A percentile compares a stretch with the other conserved stretches of the same genome.
phyloP scores from a whole-genome alignment of 2,797 vertebrate species.

The Pseudomugil gertrudae region DNA sequence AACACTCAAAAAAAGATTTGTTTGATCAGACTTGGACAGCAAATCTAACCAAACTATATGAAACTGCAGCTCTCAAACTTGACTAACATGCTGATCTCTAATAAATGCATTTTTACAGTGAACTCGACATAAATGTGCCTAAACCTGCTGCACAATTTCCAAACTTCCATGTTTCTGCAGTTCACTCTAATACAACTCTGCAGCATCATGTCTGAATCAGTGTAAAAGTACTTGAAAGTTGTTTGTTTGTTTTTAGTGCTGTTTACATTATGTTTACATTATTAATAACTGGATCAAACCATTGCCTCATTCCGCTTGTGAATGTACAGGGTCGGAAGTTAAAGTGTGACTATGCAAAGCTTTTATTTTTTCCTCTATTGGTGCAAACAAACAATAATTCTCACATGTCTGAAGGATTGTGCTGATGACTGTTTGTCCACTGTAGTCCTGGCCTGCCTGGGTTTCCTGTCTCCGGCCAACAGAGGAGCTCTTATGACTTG shows the following conservation, averaged over 20 bases:
- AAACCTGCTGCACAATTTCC: background rate
- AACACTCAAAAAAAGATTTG: background rate
- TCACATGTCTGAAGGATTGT: conserved; percentile 8
- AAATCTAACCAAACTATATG: background rate
- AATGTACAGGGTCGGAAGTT: no score
- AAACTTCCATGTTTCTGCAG: no score
- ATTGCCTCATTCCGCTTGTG: no score
- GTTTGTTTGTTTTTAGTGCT: no score
- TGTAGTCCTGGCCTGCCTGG: conserved; percentile 95
- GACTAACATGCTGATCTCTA: background rate
- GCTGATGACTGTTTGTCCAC: conserved; percentile 26
- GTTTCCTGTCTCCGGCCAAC: conserved; percentile 96
- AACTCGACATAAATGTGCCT: background rate
- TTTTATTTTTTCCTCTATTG: background rate
- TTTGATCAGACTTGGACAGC: no score
- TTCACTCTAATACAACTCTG: no score
- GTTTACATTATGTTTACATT: no score
- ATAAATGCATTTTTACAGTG: background rate
- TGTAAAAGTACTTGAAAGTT: no score
- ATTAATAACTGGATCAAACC: no score
- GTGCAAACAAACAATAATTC: background rate
- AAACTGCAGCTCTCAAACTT: background rate
- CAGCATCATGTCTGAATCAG: no score
- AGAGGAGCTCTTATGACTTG: conserved; percentile 91
- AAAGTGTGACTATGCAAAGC: background rate